Percentiles rank a stretch among this genome's conserved stretches.
Evolutionary conservation across 2,797 vertebrate genomes (phyloP).

Genomic region (Gorsachius magnificus): DNA sequence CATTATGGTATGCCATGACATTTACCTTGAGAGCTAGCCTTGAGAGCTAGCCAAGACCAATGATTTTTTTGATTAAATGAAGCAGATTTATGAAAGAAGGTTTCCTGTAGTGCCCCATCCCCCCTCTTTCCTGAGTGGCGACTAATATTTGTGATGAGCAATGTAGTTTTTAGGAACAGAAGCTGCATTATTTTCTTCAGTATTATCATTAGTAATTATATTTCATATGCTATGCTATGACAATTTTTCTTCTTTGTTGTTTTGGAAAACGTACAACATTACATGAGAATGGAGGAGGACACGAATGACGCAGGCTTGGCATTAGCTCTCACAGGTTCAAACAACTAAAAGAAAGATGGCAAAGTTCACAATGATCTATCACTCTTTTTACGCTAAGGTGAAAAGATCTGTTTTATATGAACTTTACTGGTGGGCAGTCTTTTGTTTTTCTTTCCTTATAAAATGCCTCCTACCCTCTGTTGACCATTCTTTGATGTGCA

Average conservation of each 20-base stretch:
- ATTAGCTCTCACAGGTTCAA: neutral
- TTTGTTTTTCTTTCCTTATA: neutral
- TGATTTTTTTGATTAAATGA: conserved; percentile 28
- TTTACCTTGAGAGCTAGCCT: conserved; percentile 14
- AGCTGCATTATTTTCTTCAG: neutral
- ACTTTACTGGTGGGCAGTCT: neutral
- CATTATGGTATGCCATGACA: neutral
- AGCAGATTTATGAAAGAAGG: neutral
- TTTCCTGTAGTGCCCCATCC: neutral
- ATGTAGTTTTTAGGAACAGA: neutral
- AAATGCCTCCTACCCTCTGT: neutral
- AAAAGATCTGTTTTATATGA: neutral
- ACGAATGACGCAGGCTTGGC: neutral
- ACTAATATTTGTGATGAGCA: neutral
- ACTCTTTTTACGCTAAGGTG: neutral
- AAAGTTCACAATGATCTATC: neutral
- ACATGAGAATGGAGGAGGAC: neutral
- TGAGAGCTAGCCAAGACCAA: conserved; percentile 1
- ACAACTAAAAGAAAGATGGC: neutral
- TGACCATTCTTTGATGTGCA: neutral
- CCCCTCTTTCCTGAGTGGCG: neutral
- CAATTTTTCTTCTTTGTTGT: neutral
- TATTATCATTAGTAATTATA: neutral
- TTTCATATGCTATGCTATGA: neutral
- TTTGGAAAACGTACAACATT: neutral